Evolutionary conservation across 1,140 invertebrate genomes (phyloP).

Genomic region (Leptinotarsa texana): DNA sequence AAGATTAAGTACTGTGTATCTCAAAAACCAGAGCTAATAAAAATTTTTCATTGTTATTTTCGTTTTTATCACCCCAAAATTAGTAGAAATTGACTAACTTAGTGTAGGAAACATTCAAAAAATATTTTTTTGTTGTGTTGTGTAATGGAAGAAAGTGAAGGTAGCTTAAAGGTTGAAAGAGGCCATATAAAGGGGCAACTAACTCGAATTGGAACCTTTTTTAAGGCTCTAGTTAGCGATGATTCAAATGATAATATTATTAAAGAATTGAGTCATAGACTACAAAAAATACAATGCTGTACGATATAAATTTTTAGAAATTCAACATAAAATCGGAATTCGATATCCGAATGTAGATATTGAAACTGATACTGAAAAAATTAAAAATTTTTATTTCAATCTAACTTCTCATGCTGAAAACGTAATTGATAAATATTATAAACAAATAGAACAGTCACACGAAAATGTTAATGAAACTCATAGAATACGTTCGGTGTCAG

Average conservation of each 20-base stretch:
- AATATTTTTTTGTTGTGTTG: too few species aligned
- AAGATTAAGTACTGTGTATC: too few species aligned
- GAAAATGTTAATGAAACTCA: too few species aligned
- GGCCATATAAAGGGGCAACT: neutral
- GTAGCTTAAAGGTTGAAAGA: neutral
- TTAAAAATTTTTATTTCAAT: neutral
- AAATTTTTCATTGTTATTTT: too few species aligned
- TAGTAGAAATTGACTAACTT: too few species aligned
- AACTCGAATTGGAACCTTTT: neutral
- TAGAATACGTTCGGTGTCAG: neutral
- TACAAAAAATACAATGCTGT: neutral
- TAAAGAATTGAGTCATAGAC: neutral
- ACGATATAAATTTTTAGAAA: neutral
- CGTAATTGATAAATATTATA: neutral
- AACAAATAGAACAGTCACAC: neutral
- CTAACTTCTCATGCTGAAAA: neutral
- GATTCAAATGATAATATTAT: neutral
- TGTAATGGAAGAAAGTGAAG: too few species aligned
- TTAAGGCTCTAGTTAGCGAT: neutral
- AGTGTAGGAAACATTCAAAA: too few species aligned
- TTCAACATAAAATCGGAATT: neutral
- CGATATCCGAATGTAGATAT: neutral
- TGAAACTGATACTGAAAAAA: neutral
- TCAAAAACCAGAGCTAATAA: too few species aligned
- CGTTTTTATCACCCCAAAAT: too few species aligned